These are phyloP conservation scores for Platichthys stellatus DNA, from an alignment of 2,113 vertebrate genomes.

Conservation along the genomic window DNA sequence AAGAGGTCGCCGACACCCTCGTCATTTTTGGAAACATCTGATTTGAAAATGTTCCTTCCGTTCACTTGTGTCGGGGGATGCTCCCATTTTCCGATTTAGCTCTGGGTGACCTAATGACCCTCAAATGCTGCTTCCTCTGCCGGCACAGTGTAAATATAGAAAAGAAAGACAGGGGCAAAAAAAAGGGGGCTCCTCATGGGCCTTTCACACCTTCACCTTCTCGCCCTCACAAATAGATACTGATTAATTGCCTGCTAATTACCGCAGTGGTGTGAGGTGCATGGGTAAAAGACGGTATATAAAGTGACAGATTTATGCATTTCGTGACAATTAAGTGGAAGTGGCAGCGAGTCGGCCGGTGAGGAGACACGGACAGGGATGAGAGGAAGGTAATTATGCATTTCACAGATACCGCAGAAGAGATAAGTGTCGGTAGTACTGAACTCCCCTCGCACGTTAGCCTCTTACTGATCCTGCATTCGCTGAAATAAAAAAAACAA, in stretches of 20 bases:
- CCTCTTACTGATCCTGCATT: not conserved
- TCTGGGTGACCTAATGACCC: slow-evolving; percentile 38
- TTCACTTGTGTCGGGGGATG: not conserved
- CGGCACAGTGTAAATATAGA: slow-evolving; percentile 44
- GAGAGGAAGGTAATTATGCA: not conserved
- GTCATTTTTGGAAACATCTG: slow-evolving; percentile 9
- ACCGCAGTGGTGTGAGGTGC: not conserved
- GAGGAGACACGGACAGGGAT: not conserved
- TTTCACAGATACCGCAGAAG: slow-evolving; percentile 1
- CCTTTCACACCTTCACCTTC: slow-evolving; percentile 5
- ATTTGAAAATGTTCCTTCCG: slow-evolving; percentile 6
- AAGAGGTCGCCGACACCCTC: slow-evolving; percentile 24
- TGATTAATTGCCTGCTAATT: slow-evolving; percentile 28
- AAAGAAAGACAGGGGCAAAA: not conserved
- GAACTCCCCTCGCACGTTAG: not conserved
- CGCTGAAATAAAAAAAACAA: not conserved
- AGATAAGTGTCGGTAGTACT: not conserved
- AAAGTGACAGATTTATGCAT: not conserved
- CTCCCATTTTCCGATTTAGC: slow-evolving; percentile 5
- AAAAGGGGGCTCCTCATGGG: not conserved
- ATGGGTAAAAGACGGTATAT: not conserved
- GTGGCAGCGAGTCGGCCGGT: not conserved
- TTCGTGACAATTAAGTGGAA: not conserved
- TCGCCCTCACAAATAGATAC: slow-evolving; percentile 1
- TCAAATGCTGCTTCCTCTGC: slow-evolving; percentile 19